These are phyloP conservation scores for Philaethria dido DNA, from an alignment of 2,888 invertebrate species.

Conservation along the genomic window DNA sequence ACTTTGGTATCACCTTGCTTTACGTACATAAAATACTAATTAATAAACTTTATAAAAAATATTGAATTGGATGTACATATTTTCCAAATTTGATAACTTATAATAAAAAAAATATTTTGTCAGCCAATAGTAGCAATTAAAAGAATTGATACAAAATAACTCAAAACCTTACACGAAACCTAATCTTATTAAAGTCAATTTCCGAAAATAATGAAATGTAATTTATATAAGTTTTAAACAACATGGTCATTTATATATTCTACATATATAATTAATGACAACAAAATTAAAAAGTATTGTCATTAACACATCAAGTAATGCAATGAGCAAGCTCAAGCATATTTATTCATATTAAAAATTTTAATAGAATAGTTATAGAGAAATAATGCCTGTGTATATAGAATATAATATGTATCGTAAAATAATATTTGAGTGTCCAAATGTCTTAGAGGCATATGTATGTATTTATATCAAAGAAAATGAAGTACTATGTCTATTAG, in stretches of 20 bases:
- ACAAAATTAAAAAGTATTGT: neutral
- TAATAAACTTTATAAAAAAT: neutral
- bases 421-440: constrained; percentile 28
- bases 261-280: neutral
- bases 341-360: neutral
- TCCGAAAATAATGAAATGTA: neutral
- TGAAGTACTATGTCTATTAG: neutral
- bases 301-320: neutral
- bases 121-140: neutral
- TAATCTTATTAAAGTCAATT: constrained; percentile 19
- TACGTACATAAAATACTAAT: neutral
- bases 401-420: constrained; percentile 21
- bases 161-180: neutral
- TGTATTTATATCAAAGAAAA: constrained; percentile 16
- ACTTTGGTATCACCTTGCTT: constrained; percentile 3
- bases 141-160: neutral
- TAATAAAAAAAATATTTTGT: constrained; percentile 3
- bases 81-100: neutral
- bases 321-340: constrained; percentile 8
- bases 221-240: constrained; percentile 2
- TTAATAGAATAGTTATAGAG: constrained; percentile 13
- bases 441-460: constrained; percentile 21
- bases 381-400: constrained; percentile 23
- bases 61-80: neutral
- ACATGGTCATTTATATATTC: constrained; percentile 15